phyloP scores from a whole-genome alignment of 2,113 vertebrate species.

The Chaetodon auriga region DNA sequence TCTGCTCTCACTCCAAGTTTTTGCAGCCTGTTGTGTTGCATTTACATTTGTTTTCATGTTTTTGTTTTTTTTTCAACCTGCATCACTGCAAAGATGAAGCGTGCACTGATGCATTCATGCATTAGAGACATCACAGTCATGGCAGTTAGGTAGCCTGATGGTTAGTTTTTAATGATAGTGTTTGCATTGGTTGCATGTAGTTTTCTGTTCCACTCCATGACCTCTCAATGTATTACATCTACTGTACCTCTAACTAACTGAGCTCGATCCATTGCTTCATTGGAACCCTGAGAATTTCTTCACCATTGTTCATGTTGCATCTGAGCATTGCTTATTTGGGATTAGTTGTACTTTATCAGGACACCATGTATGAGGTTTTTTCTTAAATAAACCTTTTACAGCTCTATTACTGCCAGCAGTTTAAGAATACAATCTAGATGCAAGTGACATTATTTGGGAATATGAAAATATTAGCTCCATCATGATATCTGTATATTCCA shows the following conservation, averaged over 20 bases:
- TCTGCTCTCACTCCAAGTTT: constrained; percentile 5
- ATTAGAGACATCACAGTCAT: not conserved
- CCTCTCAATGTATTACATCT: not conserved
- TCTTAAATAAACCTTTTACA: not conserved
- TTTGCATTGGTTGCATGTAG: not conserved
- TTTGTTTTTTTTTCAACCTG: not conserved
- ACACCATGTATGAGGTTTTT: not conserved
- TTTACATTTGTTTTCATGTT: constrained; percentile 11
- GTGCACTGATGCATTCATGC: not conserved
- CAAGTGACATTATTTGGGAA: not conserved
- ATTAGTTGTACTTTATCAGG: not conserved
- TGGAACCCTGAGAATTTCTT: not conserved
- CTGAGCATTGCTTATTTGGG: not conserved
- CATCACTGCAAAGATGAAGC: not conserved
- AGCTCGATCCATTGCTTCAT: not conserved
- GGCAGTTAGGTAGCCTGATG: not conserved
- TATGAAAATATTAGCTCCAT: not conserved
- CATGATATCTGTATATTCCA: not conserved
- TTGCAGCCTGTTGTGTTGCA: not conserved
- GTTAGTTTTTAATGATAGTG: not conserved
- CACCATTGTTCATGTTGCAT: not conserved
- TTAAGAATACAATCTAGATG: not conserved
- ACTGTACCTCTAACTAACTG: not conserved
- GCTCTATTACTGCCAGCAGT: not conserved
- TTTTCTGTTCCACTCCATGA: not conserved